Conservation (phyloP, 1,140 invertebrate species). For the Anagrus nilaparvatae region DNA sequence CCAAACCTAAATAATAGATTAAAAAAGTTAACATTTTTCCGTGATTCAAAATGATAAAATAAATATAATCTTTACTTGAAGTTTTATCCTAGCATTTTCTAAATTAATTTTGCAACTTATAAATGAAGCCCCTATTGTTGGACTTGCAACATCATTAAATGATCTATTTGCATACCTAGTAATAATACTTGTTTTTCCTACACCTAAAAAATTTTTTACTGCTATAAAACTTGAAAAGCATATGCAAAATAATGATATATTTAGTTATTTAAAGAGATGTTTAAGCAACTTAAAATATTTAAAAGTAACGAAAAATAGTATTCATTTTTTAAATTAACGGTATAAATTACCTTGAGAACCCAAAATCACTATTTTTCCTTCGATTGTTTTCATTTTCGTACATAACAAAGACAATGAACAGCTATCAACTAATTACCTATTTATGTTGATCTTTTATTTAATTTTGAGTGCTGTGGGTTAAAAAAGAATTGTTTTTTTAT, state of each 20-base stretch:
- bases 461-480: too few relatives aligned
- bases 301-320: not conserved
- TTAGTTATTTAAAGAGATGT: conserved; percentile 3
- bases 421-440: too few relatives aligned
- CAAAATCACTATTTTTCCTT: conserved; percentile 73
- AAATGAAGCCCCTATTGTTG: conserved; percentile 83
- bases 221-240: conserved; percentile 2
- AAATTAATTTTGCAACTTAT: conserved; percentile 72
- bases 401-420: too few relatives aligned
- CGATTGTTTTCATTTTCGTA: conserved; percentile 57
- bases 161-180: conserved; percentile 68
- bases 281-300: conserved; percentile 2
- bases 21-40: not conserved
- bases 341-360: conserved; percentile 62
- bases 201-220: conserved; percentile 50
- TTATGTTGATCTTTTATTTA: too few relatives aligned
- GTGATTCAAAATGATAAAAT: too few relatives aligned
- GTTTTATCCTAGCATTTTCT: conserved; percentile 56
- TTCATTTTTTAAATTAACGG: conserved; percentile 4
- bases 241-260: conserved; percentile 1
- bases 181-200: conserved; percentile 79
- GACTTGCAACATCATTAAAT: conserved; percentile 59
- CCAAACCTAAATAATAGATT: conserved; percentile 56
- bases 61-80: conserved; percentile 50
- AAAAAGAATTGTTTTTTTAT: too few relatives aligned